These are phyloP conservation scores for Andrena dorsata DNA, from an alignment of 2,888 invertebrate species.

Conservation along the genomic window DNA sequence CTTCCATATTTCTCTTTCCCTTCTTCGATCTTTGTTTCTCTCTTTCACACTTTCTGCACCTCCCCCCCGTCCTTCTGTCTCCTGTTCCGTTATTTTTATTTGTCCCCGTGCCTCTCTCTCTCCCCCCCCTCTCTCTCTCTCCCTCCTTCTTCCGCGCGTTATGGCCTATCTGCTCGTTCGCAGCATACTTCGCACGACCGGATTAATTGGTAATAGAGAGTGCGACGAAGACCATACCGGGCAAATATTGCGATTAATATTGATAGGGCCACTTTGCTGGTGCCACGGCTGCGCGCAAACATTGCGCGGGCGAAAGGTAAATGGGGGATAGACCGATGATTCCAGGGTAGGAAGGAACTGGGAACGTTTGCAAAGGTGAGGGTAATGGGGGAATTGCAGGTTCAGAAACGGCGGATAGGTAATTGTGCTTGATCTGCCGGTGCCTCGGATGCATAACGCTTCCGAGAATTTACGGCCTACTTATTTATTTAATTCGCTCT, in stretches of 20 bases:
- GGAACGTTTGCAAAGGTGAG: conserved; percentile 17
- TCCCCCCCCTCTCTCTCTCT: not conserved
- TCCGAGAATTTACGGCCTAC: conserved; percentile 22
- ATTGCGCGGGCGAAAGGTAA: conserved; percentile 43
- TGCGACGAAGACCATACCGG: conserved; percentile 74
- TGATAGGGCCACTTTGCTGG: conserved; percentile 81
- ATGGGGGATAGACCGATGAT: conserved; percentile 33
- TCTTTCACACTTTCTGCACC: conserved; percentile 39
- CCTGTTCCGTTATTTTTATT: conserved; percentile 50
- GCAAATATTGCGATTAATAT: conserved; percentile 83
- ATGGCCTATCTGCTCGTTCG: conserved; percentile 76
- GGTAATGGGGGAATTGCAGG: conserved; percentile 35
- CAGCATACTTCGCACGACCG: conserved; percentile 84
- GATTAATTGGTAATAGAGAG: conserved; percentile 84
- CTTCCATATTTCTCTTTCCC: conserved; percentile 21
- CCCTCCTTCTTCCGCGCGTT: conserved; percentile 59
- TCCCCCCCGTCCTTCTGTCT: conserved; percentile 47
- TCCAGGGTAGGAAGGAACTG: conserved; percentile 28
- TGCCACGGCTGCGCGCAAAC: conserved; percentile 62
- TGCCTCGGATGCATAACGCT: conserved; percentile 20
- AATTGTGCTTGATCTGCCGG: conserved; percentile 30
- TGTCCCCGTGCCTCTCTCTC: conserved; percentile 5
- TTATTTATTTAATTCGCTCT: conserved; percentile 22
- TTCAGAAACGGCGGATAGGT: conserved; percentile 22
- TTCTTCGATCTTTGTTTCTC: conserved; percentile 38